Percentiles rank a stretch among this genome's conserved stretches.
These are phyloP conservation scores for Lithophane semibrunnea DNA, from an alignment of 2,888 invertebrate genomes.

Conservation along the genomic window DNA sequence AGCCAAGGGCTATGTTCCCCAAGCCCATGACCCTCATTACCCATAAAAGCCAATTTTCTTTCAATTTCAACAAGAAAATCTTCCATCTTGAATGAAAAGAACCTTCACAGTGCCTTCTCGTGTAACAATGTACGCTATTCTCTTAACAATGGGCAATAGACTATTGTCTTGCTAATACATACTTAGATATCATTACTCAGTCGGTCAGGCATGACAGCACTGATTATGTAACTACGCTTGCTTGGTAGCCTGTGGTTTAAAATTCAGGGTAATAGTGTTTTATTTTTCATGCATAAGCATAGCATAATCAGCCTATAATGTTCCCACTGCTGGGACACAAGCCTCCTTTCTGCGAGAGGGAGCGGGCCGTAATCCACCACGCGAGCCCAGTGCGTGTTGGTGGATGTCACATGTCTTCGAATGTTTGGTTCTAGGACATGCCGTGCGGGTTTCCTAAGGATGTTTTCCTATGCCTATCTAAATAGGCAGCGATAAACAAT, in stretches of 20 bases:
- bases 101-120: background rate
- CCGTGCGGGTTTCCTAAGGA: too few species aligned
- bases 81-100: background rate
- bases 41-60: background rate
- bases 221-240: conserved; percentile 38
- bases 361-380: too few species aligned
- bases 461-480: too few species aligned
- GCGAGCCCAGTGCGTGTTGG: too few species aligned
- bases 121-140: conserved; percentile 21
- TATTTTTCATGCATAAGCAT: too few species aligned
- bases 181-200: conserved; percentile 9
- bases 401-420: too few species aligned
- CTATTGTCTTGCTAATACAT: conserved; percentile 48
- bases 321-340: too few species aligned
- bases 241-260: conserved; percentile 1
- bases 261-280: background rate
- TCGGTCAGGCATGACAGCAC: conserved; percentile 29
- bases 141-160: conserved; percentile 42
- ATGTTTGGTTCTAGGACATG: too few species aligned
- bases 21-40: background rate
- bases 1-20: too few species aligned
- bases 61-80: background rate
- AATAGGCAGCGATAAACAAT: too few species aligned
- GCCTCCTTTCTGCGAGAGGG: too few species aligned
- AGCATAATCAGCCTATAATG: too few species aligned